Evolutionary conservation across 64 coral and sea anemone species (phyloP).

Genomic region (Montipora efflorescens): DNA sequence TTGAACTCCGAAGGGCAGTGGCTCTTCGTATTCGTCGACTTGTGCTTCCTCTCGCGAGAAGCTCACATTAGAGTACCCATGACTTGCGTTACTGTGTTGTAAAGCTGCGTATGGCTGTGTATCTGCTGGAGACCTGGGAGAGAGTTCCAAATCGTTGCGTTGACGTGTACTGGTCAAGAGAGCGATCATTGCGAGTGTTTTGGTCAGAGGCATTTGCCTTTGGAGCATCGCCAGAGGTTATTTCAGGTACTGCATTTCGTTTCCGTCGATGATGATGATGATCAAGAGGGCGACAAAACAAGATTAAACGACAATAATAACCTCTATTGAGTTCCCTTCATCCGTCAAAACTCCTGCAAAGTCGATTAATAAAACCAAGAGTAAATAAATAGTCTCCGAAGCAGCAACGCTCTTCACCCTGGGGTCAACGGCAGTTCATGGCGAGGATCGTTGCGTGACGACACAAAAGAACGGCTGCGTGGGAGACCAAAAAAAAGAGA

Average conservation of each 20-base stretch:
- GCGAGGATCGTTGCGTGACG: no score
- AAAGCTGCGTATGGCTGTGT: not conserved
- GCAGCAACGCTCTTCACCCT: no score
- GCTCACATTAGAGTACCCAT: slow-evolving; percentile 1
- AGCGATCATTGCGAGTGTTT: not conserved
- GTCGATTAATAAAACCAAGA: no score
- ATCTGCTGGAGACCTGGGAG: not conserved
- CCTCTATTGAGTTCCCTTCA: not conserved
- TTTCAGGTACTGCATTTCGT: not conserved
- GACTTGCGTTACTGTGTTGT: not conserved
- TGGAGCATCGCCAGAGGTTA: not conserved
- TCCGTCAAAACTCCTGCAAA: not conserved
- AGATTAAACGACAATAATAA: not conserved
- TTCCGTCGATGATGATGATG: not conserved
- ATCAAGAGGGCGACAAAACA: not conserved
- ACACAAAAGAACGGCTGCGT: no score
- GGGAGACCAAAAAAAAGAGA: no score
- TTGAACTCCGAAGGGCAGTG: not conserved
- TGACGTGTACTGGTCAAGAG: not conserved
- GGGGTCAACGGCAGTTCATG: no score
- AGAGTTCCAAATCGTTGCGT: not conserved
- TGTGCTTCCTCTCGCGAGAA: not conserved
- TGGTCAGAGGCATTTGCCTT: not conserved
- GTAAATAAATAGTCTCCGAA: no score
- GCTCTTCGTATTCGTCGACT: not conserved